A percentile compares a stretch with the other conserved stretches of the same genome.
Evolutionary conservation across 1,140 invertebrate genomes (phyloP).

Genomic region (Tachypleus tridentatus): DNA sequence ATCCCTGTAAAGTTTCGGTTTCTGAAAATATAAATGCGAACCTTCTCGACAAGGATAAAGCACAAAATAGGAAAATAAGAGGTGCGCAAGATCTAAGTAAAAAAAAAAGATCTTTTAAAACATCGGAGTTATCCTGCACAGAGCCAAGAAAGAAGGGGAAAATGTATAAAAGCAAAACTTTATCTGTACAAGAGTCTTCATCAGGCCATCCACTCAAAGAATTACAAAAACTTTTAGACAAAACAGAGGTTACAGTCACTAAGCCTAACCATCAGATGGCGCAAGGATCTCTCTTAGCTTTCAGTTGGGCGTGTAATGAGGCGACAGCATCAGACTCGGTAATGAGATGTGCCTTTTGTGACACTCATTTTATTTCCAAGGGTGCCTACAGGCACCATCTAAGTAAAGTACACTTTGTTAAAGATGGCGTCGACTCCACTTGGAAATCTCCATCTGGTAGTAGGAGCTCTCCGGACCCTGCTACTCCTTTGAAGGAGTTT

Average conservation of each 20-base stretch:
- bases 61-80: no score
- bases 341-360: slow-evolving; percentile 91
- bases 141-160: no score
- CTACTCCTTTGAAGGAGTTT: background rate
- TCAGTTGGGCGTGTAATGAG: slow-evolving; percentile 86
- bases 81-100: no score
- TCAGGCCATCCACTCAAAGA: slow-evolving; percentile 58
- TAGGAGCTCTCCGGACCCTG: background rate
- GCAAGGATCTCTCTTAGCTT: slow-evolving; percentile 71
- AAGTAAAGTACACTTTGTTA: slow-evolving; percentile 92
- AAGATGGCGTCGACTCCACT: slow-evolving; percentile 52
- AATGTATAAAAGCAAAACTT: no score
- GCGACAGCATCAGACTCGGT: slow-evolving; percentile 54
- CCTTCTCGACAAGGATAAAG: no score
- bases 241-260: slow-evolving; percentile 56
- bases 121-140: background rate
- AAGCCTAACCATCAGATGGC: slow-evolving; percentile 29
- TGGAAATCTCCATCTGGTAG: background rate
- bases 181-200: background rate
- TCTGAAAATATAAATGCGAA: no score
- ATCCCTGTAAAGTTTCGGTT: no score
- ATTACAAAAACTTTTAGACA: slow-evolving; percentile 86
- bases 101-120: no score
- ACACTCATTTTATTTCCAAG: slow-evolving; percentile 89
- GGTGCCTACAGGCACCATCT: slow-evolving; percentile 90